Base-by-base conservation (phyloP, 2,888 invertebrate species). In the Scelioninae gen. 1 region DNA sequence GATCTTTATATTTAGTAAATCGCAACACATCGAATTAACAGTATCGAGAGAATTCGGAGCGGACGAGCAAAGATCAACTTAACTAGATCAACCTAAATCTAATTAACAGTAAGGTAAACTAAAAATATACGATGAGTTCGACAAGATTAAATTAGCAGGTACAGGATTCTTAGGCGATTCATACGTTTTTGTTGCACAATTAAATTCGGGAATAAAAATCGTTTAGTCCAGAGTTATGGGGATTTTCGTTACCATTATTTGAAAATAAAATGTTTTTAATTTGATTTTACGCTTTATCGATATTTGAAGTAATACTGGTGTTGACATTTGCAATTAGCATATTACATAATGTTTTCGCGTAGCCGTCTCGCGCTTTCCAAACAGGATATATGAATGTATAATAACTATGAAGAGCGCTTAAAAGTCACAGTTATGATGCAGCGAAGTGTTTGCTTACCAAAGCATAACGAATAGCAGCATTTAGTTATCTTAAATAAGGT, bases 11-110 rank as follows among this genome's bases (percentile, higher is more conserved):
- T 79, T 55, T 74, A 74, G 62, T 43, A 47, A 74, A 74, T 62
- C 16, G 62, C 68, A n/a, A n/a, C 74, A 45, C 55, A 38, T 66
- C 49, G 49, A 74, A 60, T 74, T 80, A 75, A 69, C 69, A 55
- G 60, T 68, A 80, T 63, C 68, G 62, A 66, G 53, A 72, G 79
- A 74, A 80, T 80, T 75, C 49, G 69, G 74, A 51, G 43, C 80
- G 63, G 49, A 49, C 56, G 56, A 49, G 53, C 56, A 34, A 62
- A 80, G 62, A 80, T 75, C 75, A 80, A 56, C 69, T 68, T 80
- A 80, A 80, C 80, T 75, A 69, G 80, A 75, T 75, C 68, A 80
- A 40, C 63, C 80, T 80, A 80, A 75, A 80, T 80, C 68, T 69
- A 80, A 80, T 80, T 75, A 80, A 75, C 80, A 75, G 55, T 45